phyloP scores from a whole-genome alignment of 2,888 invertebrate species.

The Heliconius ethilla region DNA sequence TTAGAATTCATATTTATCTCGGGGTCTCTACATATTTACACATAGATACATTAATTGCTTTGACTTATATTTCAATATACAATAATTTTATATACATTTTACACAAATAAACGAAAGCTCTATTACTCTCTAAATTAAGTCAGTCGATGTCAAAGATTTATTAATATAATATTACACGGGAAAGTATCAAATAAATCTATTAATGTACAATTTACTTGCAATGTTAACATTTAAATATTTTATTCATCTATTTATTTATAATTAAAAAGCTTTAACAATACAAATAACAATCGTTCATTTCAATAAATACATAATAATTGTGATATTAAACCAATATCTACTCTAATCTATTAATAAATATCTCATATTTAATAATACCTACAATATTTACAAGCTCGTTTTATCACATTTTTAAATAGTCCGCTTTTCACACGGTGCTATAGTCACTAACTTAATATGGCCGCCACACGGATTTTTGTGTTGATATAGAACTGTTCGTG shows the following conservation, averaged over 20 bases:
- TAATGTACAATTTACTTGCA: slow-evolving; percentile 44
- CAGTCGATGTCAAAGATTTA: slow-evolving; percentile 66
- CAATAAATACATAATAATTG: slow-evolving; percentile 61
- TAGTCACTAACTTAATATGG: slow-evolving; percentile 82
- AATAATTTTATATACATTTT: slow-evolving; percentile 55
- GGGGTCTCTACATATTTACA: slow-evolving; percentile 48
- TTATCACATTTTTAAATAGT: slow-evolving; percentile 78
- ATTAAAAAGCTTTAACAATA: slow-evolving; percentile 71
- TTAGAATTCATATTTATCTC: slow-evolving; percentile 54
- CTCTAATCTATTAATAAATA: slow-evolving; percentile 62
- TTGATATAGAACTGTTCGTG: slow-evolving; percentile 76
- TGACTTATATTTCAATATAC: slow-evolving; percentile 22
- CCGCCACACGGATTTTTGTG: slow-evolving; percentile 87
- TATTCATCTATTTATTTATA: slow-evolving; percentile 48
- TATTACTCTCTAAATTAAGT: slow-evolving; percentile 44
- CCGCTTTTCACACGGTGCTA: slow-evolving; percentile 53
- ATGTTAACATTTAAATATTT: slow-evolving; percentile 49
- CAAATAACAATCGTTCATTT: slow-evolving; percentile 57
- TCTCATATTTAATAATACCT: slow-evolving; percentile 48
- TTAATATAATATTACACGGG: slow-evolving; percentile 38
- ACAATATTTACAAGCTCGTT: slow-evolving; percentile 78
- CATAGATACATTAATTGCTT: slow-evolving; percentile 42
- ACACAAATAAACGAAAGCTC: slow-evolving; percentile 39
- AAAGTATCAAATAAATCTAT: slow-evolving; percentile 40
- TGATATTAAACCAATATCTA: slow-evolving; percentile 68